Conservation (phyloP, 2,113 vertebrate genomes). For the Psephotus haematonotus region DNA sequence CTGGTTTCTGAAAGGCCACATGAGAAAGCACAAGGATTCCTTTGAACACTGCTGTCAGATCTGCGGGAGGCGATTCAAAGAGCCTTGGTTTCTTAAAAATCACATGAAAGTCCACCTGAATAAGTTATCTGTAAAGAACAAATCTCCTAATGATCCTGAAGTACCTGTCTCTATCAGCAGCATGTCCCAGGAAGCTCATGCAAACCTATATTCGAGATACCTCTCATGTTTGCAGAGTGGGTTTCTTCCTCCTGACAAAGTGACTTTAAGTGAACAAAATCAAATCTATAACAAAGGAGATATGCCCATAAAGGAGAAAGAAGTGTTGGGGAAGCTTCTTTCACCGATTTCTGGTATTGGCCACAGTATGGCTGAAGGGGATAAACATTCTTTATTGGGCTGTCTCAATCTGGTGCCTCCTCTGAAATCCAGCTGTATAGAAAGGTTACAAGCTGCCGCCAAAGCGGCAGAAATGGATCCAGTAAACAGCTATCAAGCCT, state of each 20-base stretch:
- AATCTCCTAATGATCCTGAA: slow-evolving; percentile 83
- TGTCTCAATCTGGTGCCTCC: slow-evolving; percentile 96
- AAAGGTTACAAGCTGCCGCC: slow-evolving; percentile 94
- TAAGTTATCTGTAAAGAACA: slow-evolving; percentile 95
- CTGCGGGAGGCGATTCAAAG: slow-evolving; percentile 96
- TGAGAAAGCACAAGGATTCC: slow-evolving; percentile 99
- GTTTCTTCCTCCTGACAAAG: slow-evolving; percentile 91
- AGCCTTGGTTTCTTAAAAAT: slow-evolving; percentile 99
- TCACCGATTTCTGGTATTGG: slow-evolving; percentile 87
- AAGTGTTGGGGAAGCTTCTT: slow-evolving; percentile 93
- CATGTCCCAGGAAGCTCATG: slow-evolving; percentile 93
- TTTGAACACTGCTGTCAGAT: slow-evolving; percentile 99
- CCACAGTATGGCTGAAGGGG: slow-evolving; percentile 87
- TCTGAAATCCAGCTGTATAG: slow-evolving; percentile 97
- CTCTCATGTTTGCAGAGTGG: slow-evolving; percentile 96
- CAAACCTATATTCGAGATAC: slow-evolving; percentile 94
- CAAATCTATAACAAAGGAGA: slow-evolving; percentile 91
- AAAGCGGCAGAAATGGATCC: slow-evolving; percentile 99
- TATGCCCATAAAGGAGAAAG: slow-evolving; percentile 92
- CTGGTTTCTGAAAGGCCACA: slow-evolving; percentile 99
- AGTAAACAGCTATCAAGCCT: slow-evolving; percentile 96
- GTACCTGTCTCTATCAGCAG: slow-evolving; percentile 84
- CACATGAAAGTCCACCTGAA: slow-evolving; percentile 99
- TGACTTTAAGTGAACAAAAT: slow-evolving; percentile 86
- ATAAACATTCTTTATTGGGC: slow-evolving; percentile 94